Evolutionary conservation across 2,888 invertebrate species (phyloP), one percentile per base, ranked within the genome.

Genomic region (Xanthostigma xanthostigma): DNA sequence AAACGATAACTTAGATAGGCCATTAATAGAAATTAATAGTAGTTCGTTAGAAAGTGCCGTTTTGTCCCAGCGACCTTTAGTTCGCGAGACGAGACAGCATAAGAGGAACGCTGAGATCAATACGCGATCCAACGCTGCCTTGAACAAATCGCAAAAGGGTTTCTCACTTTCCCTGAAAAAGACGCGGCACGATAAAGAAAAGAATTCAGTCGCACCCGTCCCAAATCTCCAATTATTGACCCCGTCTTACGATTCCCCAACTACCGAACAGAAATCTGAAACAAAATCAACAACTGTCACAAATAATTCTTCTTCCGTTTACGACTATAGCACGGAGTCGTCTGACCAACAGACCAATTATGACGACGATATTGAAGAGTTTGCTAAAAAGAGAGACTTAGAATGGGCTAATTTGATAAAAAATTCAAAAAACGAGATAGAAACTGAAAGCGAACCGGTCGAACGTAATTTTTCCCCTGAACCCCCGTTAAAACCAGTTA

Each of bases 301-400:
- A 36, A 44, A 38, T 9, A 44, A 46, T 34, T 34, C 44, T 2
- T 44, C 46, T 44, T 36, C 50, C 2, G 13, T 38, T n/a, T 27
- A 12, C 9, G 34, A 27, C n/a, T 42, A 42, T 42, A 27, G 27
- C 27, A 42, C 34, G 6, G 27, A 27, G 6, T 27, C 13, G 14
- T 6, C 9, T n/a, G 50, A 50, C 9, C 49, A 51, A 44, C 64
- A 65, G 53, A 59, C 66, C 13, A 65, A 63, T 51, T 64, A 65
- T 47, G 67, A 66, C 52, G 61, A 64, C 38, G 67, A 67, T 51
- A 64, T 67, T 10, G 63, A 66, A 51, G 57, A 62, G 43, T 68
- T 68, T 53, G 67, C 67, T 0, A 67, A 68, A 50, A 66, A 62
- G 36, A 51, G 68, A 13, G 67, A 68, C 48, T 54, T 66, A 39